A percentile compares a stretch with the other conserved stretches of the same genome.
Evolutionary conservation across 2,113 vertebrate genomes (phyloP).

Genomic region (Misgurnus anguillicaudatus): DNA sequence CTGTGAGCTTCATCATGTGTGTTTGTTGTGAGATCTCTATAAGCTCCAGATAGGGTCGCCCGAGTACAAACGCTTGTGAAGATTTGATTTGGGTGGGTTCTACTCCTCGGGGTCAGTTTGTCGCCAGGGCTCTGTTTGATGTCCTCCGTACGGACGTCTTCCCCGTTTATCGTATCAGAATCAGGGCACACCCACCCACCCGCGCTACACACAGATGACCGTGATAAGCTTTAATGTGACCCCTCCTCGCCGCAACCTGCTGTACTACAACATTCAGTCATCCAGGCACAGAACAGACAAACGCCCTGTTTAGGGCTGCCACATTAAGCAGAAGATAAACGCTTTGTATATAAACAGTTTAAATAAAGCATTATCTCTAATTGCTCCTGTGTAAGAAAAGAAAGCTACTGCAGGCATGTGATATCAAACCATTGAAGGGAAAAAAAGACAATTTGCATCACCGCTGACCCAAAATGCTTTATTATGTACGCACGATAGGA

Average conservation of each 20-base stretch:
- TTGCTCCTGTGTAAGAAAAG: constrained; percentile 76
- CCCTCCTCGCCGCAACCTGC: constrained; percentile 40
- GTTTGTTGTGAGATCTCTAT: not conserved
- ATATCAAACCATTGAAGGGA: constrained; percentile 66
- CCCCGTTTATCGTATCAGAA: constrained; percentile 63
- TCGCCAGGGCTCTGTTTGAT: constrained; percentile 66
- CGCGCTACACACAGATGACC: constrained; percentile 74
- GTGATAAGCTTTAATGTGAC: constrained; percentile 64
- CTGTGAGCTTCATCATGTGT: not conserved
- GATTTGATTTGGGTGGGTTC: not conserved
- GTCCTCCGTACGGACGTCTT: constrained; percentile 67
- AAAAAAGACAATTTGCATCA: constrained; percentile 71
- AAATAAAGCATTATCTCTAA: constrained; percentile 80
- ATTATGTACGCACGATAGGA: constrained; percentile 71
- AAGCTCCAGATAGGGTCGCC: not conserved
- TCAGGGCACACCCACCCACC: constrained; percentile 72
- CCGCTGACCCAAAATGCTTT: constrained; percentile 75
- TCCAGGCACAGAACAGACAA: constrained; percentile 70
- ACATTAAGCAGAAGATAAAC: constrained; percentile 77
- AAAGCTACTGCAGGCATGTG: constrained; percentile 73
- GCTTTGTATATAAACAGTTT: constrained; percentile 79
- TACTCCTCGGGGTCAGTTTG: constrained; percentile 62
- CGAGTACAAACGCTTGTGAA: not conserved
- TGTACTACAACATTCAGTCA: constrained; percentile 63
- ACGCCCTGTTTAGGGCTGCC: constrained; percentile 71